These are phyloP conservation scores for Bambusicola thoracicus DNA, from an alignment of 2,113 vertebrate genomes.

Conservation along the genomic window DNA sequence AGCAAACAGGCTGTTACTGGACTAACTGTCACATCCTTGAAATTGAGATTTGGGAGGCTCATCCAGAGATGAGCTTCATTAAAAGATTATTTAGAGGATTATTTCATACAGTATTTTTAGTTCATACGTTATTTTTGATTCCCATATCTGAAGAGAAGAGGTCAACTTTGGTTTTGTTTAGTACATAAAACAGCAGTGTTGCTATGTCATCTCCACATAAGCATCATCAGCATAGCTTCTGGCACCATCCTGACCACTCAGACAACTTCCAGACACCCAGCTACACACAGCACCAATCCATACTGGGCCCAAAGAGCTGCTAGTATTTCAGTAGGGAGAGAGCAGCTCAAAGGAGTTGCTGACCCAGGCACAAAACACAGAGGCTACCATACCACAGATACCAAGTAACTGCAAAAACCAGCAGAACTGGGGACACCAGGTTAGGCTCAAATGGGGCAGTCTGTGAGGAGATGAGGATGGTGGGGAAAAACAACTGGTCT, in stretches of 20 bases:
- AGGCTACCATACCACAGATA: background rate
- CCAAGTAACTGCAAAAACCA: background rate
- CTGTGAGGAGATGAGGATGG: background rate
- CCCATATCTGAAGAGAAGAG: background rate
- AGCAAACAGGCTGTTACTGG: background rate
- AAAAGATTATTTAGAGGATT: constrained; percentile 14
- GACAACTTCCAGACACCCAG: background rate
- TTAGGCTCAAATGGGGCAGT: background rate
- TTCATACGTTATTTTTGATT: constrained; percentile 13
- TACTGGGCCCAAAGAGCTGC: fast-evolving
- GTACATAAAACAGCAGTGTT: background rate
- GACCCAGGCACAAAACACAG: background rate
- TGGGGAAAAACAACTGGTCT: background rate
- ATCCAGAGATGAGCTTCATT: background rate
- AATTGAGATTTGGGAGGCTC: background rate
- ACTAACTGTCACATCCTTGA: background rate
- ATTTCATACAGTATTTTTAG: constrained; percentile 33
- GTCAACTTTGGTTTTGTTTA: constrained; percentile 8
- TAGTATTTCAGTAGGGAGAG: background rate
- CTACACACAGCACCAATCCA: background rate
- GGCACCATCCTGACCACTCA: background rate
- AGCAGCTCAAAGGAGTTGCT: background rate
- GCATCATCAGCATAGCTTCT: background rate
- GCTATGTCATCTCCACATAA: background rate
- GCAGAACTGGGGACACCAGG: background rate